Percentiles rank a stretch among this genome's conserved stretches.
phyloP scores from a whole-genome alignment of 23 tunicate species.

The Clavelina lepadiformis region DNA sequence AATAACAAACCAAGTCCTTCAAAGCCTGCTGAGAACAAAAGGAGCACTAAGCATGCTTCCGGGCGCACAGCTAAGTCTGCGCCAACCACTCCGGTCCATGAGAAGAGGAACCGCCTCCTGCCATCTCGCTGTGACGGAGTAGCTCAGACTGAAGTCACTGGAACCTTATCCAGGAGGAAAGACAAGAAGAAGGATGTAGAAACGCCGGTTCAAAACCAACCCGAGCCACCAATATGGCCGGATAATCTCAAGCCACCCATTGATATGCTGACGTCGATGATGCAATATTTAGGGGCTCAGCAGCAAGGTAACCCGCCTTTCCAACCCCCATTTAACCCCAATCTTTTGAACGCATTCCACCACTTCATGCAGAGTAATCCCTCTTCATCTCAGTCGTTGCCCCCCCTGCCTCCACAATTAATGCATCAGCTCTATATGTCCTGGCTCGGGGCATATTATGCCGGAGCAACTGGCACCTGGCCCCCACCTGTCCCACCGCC shows the following conservation, averaged over 20 bases:
- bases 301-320: slow-evolving; percentile 9
- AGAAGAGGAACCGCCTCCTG: background rate
- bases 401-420: slow-evolving; percentile 57
- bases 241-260: slow-evolving; percentile 3
- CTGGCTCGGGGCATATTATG: slow-evolving; percentile 75
- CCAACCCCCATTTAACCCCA: slow-evolving; percentile 13
- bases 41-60: slow-evolving; percentile 15
- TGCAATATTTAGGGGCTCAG: slow-evolving; percentile 19
- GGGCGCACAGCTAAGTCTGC: slow-evolving; percentile 1
- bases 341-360: slow-evolving; percentile 48
- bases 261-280: slow-evolving; percentile 21
- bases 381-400: slow-evolving; percentile 11
- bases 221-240: slow-evolving; percentile 4
- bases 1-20: slow-evolving; percentile 7
- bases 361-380: slow-evolving; percentile 37
- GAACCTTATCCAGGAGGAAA: slow-evolving; percentile 34
- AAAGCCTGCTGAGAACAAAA: slow-evolving; percentile 3
- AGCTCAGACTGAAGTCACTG: slow-evolving; percentile 63
- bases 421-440: slow-evolving; percentile 68
- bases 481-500: slow-evolving; percentile 90
- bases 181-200: background rate
- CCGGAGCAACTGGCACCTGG: slow-evolving; percentile 79
- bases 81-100: background rate
- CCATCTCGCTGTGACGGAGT: slow-evolving; percentile 25
- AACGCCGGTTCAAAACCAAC: slow-evolving; percentile 3